Base-by-base conservation (phyloP, 2,797 vertebrate species). In the Pipistrellus nathusii region DNA sequence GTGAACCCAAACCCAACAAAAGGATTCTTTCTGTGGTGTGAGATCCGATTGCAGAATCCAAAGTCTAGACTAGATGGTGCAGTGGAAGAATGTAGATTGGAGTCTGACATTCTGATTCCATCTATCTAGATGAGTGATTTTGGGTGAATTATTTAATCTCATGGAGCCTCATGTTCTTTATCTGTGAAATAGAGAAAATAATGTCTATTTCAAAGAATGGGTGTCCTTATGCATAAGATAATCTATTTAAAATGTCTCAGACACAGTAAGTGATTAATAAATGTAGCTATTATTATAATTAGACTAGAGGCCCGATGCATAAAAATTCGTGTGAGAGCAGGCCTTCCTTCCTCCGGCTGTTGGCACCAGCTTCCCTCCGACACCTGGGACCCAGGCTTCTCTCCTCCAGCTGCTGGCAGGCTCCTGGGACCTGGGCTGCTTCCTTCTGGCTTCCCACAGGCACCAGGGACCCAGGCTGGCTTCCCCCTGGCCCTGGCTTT, bases 171-270 rank as follows among this genome's bases (percentile, higher is more conserved):
- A 23, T 23, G 0, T 59, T 73, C 20, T 44, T 90, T 57, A 88
- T 69, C 23, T 93, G 23, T 78, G n/a, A 84, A 75, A 81, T 6
- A 25, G 21, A 75, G 20, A 88, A 90, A 91, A 76, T 81, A 64
- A 53, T 48, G 35, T 38, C 17, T 32, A 21, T 46, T 41, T 88
- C 53, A 72, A 62, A 88, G 20, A 5, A 72, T 27, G 44, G 14
- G 59, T 71, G 6, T 51, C 35, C 27, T 90, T 68, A 35, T 85
- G 83, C 51, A 35, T 81, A 68, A 93, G n/a, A 73, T 76, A 75
- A 62, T 8, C 1, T 64, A 69, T 71, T 73, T 84, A 72, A 77
- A 72, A 55, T 71, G 14, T 48, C 62, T 66, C 48, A 20, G 15
- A 77, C 38, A 77, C 21, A 69, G 48, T 25, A 71, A 78, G 6